A percentile compares a stretch with the other conserved stretches of the same genome.
phyloP scores from a whole-genome alignment of 2,888 invertebrate genomes.

The Zhuqinia jingwanae region DNA sequence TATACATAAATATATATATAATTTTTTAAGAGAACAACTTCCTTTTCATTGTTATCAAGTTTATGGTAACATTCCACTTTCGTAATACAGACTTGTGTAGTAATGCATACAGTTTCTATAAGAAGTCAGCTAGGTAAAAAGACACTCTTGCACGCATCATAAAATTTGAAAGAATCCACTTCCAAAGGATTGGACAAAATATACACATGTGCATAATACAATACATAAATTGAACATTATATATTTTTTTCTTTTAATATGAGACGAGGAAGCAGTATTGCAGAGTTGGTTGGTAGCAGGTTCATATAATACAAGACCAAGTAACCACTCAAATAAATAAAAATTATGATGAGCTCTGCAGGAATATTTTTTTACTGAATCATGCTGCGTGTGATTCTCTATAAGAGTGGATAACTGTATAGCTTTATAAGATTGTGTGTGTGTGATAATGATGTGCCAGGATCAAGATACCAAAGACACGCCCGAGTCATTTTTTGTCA shows the following conservation, averaged over 20 bases:
- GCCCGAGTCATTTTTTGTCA: slow-evolving; percentile 50
- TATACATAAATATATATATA: slow-evolving; percentile 28
- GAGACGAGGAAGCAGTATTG: slow-evolving; percentile 5
- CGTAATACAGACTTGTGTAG: neutral
- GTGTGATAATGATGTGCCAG: slow-evolving; percentile 45
- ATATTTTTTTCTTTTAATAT: too few relatives aligned
- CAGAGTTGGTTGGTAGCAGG: neutral
- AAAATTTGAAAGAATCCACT: too few relatives aligned
- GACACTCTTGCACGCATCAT: too few relatives aligned
- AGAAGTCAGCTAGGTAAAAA: too few relatives aligned
- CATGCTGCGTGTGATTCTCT: slow-evolving; percentile 30
- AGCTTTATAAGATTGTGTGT: neutral
- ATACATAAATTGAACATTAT: too few relatives aligned
- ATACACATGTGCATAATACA: too few relatives aligned
- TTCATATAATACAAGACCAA: neutral
- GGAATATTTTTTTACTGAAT: slow-evolving; percentile 26
- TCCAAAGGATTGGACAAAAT: too few relatives aligned
- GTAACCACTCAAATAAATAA: slow-evolving; percentile 41
- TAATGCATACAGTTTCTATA: too few relatives aligned
- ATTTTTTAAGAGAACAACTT: slow-evolving; percentile 10
- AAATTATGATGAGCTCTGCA: slow-evolving; percentile 40
- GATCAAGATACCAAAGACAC: slow-evolving; percentile 44
- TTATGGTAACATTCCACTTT: neutral
- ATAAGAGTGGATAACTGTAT: neutral
- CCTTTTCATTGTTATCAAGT: slow-evolving; percentile 6